Base-by-base conservation (phyloP, 2,888 invertebrate species). In the Leptinotarsa haldemani region DNA sequence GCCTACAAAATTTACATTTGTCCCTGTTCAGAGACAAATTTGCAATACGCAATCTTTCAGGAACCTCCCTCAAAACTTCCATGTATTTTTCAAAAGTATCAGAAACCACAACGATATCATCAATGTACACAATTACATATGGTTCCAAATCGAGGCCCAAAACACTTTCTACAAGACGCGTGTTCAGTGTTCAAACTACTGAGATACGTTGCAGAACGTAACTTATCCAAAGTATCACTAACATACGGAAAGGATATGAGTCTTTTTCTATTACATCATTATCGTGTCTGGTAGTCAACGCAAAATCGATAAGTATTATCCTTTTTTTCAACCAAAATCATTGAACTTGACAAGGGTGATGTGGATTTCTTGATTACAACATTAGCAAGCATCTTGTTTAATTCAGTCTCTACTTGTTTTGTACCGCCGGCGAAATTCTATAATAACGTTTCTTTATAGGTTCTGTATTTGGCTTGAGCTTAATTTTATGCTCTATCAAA, bases 401-500 rank as follows among this genome's bases (percentile, higher is more conserved):
- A 9, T 20, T 53, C 65, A 53, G 4, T 53, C 12, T 53, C 53
- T 12, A 53, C 53, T 53, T 53, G 20, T 53, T 53, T 20, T 53
- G 20, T 53, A 13, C 20, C 9, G 53, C 13, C 18, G 53, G 20
- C 2, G 22, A 53, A 53, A 53, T 53, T 53, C 20, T 46, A 22
- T 65, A 65, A 65, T 40, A 53, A 12, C 53, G 13, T 53, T 53
- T 46, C 20, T 46, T 64, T 15, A 64, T 64, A n/a, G 64, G 46
- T 40, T 64, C 64, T 40, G 64, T 65, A 65, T 65, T 65, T n/a
- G 30, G 20, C 47, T 65, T 65, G 46, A 65, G 7, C n/a, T 13
- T 18, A 7, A 65, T 65, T 47, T 47, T 13, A 46, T 65, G 65
- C 2, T 65, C 20, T 20, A 65, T 47, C 20, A 65, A 65, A 46